A percentile compares a stretch with the other conserved stretches of the same genome.
These are phyloP conservation scores for Scaptomyza polygonia DNA, from an alignment of 2,888 invertebrate species.

Conservation along the genomic window DNA sequence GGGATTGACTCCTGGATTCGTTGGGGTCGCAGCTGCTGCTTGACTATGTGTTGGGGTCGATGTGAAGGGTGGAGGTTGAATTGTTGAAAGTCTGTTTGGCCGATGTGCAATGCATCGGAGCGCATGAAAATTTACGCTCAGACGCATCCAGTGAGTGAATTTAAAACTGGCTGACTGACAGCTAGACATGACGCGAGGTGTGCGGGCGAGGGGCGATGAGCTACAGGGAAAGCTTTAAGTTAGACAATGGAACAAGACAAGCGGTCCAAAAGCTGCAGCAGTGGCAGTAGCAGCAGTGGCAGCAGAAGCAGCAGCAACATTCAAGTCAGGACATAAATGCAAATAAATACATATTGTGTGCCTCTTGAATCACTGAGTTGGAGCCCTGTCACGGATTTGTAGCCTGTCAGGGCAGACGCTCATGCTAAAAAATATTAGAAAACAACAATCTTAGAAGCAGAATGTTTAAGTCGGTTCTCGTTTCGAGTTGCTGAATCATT, in stretches of 20 bases:
- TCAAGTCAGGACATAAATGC: slow-evolving; percentile 62
- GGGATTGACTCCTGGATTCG: slow-evolving; percentile 11
- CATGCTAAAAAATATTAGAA: not conserved
- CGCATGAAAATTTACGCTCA: slow-evolving; percentile 69
- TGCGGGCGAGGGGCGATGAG: not conserved
- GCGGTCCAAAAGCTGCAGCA: slow-evolving; percentile 23
- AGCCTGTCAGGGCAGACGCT: slow-evolving; percentile 35
- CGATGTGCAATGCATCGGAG: slow-evolving; percentile 63
- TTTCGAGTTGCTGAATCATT: slow-evolving; percentile 4
- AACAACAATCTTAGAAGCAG: not conserved
- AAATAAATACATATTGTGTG: slow-evolving; percentile 66
- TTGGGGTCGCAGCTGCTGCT: slow-evolving; percentile 5
- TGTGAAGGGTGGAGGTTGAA: slow-evolving; percentile 2
- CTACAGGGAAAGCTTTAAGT: slow-evolving; percentile 27
- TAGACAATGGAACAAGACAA: slow-evolving; percentile 60
- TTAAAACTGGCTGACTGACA: slow-evolving; percentile 55
- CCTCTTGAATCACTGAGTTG: slow-evolving; percentile 8
- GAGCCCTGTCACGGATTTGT: slow-evolving; percentile 33
- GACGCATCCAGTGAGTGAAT: slow-evolving; percentile 66
- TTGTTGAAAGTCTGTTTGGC: slow-evolving; percentile 60
- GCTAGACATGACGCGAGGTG: slow-evolving; percentile 23
- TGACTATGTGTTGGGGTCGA: not conserved
- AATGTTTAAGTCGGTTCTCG: not conserved
- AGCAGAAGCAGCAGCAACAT: slow-evolving; percentile 30
- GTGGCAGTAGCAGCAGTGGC: slow-evolving; percentile 20